phyloP scores from a whole-genome alignment of 2,888 invertebrate genomes.

The Theodoxus fluviatilis region DNA sequence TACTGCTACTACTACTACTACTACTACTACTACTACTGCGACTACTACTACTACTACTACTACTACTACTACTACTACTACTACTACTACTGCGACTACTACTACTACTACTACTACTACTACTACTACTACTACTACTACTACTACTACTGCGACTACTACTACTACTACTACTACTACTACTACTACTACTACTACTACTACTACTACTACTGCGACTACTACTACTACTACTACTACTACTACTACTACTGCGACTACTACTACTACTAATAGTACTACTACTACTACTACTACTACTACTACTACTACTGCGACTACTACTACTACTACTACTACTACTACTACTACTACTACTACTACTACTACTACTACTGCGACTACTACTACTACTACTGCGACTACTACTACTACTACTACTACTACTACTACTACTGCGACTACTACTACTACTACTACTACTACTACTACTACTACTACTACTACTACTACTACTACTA shows the following conservation, averaged over 20 bases:
- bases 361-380: constrained; percentile 4
- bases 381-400: constrained; percentile 19
- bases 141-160: constrained; percentile 9
- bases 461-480: neutral
- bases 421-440: neutral
- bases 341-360: constrained; percentile 7
- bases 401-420: constrained; percentile 1
- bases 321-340: constrained; percentile 21
- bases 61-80: neutral
- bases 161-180: constrained; percentile 3
- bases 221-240: neutral
- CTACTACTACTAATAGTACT: constrained; percentile 22
- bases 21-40: neutral
- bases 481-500: neutral
- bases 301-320: constrained; percentile 17
- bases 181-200: constrained; percentile 9
- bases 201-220: constrained; percentile 1
- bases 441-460: neutral
- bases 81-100: constrained; percentile 2
- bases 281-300: constrained; percentile 22
- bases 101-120: constrained; percentile 2
- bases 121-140: neutral
- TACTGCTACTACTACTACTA: neutral
- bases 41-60: neutral
- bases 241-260: constrained; percentile 21